Conservation (phyloP, 53 echinoderm and acorn worm species). For the Paracentrotus lividus region DNA sequence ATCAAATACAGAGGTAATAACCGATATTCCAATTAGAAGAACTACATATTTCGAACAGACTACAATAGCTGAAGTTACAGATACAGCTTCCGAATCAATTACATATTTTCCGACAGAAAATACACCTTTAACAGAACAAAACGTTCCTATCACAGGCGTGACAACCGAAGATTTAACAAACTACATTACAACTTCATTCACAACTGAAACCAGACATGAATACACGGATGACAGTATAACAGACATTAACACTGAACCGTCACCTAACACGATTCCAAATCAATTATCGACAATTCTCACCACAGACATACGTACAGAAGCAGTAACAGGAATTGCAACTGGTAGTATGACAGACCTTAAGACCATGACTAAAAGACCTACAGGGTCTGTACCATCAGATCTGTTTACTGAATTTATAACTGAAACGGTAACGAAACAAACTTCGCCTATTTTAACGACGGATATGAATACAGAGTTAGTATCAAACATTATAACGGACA, state of each 20-base stretch:
- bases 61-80: background rate
- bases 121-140: background rate
- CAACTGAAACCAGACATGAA: background rate
- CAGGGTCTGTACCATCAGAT: too few species aligned
- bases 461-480: background rate
- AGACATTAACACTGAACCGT: background rate
- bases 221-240: background rate
- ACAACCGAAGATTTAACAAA: background rate
- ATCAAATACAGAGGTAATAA: background rate
- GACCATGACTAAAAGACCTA: too few species aligned
- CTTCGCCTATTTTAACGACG: background rate
- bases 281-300: background rate
- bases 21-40: background rate
- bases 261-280: background rate
- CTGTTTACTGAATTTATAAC: background rate
- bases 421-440: background rate
- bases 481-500: background rate
- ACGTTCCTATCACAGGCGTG: background rate
- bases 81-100: background rate
- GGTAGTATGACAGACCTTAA: background rate
- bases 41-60: background rate
- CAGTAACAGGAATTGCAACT: background rate
- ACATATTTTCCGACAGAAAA: background rate
- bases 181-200: background rate
- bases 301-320: background rate